These are phyloP conservation scores for Hyaena hyaena DNA, from an alignment of 2,113 vertebrate genomes.

Conservation along the genomic window DNA sequence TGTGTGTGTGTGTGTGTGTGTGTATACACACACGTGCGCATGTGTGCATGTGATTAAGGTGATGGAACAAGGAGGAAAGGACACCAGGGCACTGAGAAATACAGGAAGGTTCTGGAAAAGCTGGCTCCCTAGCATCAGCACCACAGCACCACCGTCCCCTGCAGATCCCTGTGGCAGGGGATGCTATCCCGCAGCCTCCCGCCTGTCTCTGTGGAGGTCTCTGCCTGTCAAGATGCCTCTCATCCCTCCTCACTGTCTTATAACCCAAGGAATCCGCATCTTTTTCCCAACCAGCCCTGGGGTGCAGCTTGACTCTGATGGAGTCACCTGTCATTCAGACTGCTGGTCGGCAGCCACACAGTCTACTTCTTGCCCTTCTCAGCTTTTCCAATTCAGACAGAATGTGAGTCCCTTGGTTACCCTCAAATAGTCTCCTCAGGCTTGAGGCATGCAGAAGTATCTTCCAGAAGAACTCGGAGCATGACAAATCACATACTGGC, in stretches of 20 bases:
- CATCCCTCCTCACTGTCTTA: not conserved
- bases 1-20: not conserved
- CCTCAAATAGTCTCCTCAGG: not conserved
- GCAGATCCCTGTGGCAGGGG: fast-evolving
- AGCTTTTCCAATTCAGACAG: not conserved
- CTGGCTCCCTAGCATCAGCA: too few relatives aligned
- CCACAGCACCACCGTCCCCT: not conserved
- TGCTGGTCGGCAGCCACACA: not conserved
- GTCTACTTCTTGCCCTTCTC: not conserved
- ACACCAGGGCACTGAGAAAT: not conserved
- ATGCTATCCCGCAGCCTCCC: fast-evolving
- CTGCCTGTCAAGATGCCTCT: not conserved
- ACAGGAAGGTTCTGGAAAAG: not conserved
- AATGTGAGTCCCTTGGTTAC: not conserved
- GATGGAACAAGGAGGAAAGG: not conserved
- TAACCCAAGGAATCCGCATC: not conserved
- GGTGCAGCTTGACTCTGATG: not conserved
- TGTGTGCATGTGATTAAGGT: not conserved
- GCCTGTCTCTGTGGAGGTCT: not conserved
- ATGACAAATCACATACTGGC: not conserved
- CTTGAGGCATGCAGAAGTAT: not conserved
- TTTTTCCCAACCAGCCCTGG: not conserved
- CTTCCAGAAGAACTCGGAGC: not conserved
- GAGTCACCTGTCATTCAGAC: too few relatives aligned
- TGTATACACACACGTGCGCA: too few relatives aligned